Conservation (phyloP, 2,888 invertebrate genomes). For the Vesta saturnalis region DNA sequence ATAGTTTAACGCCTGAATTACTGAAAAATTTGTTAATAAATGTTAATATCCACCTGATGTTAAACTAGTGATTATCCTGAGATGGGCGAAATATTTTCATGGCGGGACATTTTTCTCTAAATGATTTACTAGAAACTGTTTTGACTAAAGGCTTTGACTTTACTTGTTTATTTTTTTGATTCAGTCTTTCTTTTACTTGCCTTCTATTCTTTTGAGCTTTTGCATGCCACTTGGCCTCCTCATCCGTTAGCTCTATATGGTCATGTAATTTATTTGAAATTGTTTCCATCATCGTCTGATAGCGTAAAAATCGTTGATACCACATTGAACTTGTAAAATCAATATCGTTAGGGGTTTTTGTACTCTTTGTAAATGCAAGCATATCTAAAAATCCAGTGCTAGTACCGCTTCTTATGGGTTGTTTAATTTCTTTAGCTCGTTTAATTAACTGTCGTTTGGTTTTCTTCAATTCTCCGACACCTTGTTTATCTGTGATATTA, state of each 20-base stretch:
- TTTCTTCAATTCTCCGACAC: conserved; percentile 45
- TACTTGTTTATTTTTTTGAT: conserved; percentile 29
- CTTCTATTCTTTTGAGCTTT: conserved; percentile 27
- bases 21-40: too few relatives aligned
- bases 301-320: conserved; percentile 38
- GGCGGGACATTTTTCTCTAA: conserved; percentile 30
- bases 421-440: conserved; percentile 13
- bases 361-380: conserved; percentile 51
- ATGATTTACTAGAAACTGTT: conserved; percentile 37
- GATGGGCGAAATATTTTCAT: conserved; percentile 32
- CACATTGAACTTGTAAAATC: conserved; percentile 41
- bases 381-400: conserved; percentile 37
- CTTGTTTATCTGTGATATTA: conserved; percentile 47
- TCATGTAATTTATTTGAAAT: conserved; percentile 21
- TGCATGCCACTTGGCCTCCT: conserved; percentile 39
- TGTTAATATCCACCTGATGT: too few relatives aligned
- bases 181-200: neutral
- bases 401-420: neutral
- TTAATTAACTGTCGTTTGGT: conserved; percentile 20
- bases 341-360: conserved; percentile 41
- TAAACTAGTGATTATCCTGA: too few relatives aligned
- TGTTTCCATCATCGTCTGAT: conserved; percentile 20
- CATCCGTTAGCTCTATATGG: conserved; percentile 24
- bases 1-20: too few relatives aligned
- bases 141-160: conserved; percentile 28